Conservation (phyloP, 2,888 invertebrate species). For the Panopea generosa region DNA sequence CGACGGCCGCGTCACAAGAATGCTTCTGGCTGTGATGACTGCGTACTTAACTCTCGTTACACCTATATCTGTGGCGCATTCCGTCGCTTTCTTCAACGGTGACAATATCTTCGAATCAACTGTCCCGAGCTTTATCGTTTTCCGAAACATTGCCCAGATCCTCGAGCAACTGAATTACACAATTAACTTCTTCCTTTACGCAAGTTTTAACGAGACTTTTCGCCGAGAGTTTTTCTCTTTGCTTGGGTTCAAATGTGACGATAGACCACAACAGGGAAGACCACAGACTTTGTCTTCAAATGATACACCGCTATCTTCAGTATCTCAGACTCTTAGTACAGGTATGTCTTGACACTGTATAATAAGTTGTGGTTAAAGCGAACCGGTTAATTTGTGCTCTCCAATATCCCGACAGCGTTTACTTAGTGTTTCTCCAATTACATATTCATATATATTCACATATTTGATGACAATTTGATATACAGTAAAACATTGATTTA, state of each 20-base stretch:
- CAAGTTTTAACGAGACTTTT: constrained; percentile 56
- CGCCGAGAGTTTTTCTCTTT: constrained; percentile 21
- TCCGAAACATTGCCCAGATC: constrained; percentile 66
- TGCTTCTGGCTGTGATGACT: constrained; percentile 68
- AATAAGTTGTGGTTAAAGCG: too few relatives aligned
- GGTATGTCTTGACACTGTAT: too few relatives aligned
- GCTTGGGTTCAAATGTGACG: constrained; percentile 6
- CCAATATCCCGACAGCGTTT: too few relatives aligned
- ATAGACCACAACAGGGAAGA: too few relatives aligned
- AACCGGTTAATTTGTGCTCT: too few relatives aligned
- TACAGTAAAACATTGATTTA: too few relatives aligned
- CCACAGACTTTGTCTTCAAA: too few relatives aligned
- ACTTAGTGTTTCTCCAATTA: too few relatives aligned
- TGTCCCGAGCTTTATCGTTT: constrained; percentile 53
- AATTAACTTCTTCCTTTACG: constrained; percentile 75
- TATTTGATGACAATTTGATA: too few relatives aligned
- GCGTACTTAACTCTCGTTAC: constrained; percentile 70
- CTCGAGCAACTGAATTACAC: constrained; percentile 72
- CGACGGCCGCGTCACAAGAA: constrained; percentile 60
- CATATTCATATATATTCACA: too few relatives aligned
- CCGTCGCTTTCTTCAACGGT: constrained; percentile 57
- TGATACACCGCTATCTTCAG: too few relatives aligned
- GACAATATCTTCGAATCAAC: constrained; percentile 64
- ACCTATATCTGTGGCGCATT: constrained; percentile 66
- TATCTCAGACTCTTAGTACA: too few relatives aligned